Evolutionary conservation across 1,140 invertebrate species (phyloP).

Genomic region (Caerostris extrusa): DNA sequence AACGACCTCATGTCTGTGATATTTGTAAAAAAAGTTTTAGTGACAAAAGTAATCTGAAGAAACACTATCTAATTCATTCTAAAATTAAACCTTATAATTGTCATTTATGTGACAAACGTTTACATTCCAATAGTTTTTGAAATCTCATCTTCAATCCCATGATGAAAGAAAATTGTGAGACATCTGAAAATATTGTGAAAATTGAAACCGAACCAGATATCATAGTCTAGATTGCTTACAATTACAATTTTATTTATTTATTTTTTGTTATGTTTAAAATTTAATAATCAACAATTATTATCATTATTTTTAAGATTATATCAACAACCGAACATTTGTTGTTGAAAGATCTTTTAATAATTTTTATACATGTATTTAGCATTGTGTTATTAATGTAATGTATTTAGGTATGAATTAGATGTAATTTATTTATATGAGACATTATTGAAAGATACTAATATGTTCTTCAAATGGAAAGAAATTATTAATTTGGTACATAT

Average conservation of each 20-base stretch:
- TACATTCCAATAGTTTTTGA: conserved; percentile 54
- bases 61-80: conserved; percentile 41
- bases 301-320: no score
- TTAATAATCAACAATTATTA: no score
- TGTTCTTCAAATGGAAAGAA: no score
- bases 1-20: conserved; percentile 45
- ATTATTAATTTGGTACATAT: no score
- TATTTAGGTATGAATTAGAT: no score
- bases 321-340: no score
- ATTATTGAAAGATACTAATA: no score
- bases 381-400: no score
- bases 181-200: not conserved
- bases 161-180: not conserved
- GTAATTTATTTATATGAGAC: no score
- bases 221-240: not conserved
- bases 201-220: not conserved
- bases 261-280: no score
- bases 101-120: conserved; percentile 36
- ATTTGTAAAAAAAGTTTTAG: conserved; percentile 34
- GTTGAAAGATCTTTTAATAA: no score
- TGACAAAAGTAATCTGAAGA: conserved; percentile 26
- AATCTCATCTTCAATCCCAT: conserved; percentile 22
- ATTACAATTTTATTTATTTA: not conserved
- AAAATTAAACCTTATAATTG: conserved; percentile 42
- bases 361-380: no score